Base-by-base conservation (phyloP, 2,888 invertebrate genomes). In the Sesia apiformis region DNA sequence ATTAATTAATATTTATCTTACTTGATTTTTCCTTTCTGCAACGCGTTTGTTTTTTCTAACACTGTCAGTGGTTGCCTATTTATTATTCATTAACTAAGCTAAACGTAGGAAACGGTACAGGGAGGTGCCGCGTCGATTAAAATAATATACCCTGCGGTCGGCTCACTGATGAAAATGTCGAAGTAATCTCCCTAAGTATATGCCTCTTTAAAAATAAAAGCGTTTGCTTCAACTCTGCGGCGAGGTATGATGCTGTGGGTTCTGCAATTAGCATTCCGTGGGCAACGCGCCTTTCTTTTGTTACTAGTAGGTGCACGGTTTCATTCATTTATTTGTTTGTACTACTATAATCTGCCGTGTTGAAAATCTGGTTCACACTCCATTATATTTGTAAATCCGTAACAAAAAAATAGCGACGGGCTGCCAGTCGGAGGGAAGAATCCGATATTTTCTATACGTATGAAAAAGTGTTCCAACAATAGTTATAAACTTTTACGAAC, bases 201-300 rank as follows among this genome's bases (percentile, higher is more conserved):
- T 76, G 76, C 72, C 84, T 80, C 76, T 81, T 84, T 82, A 83
- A 84, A 84, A 84, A 84, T 82, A 84, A 84, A 86, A 80, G 72
- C 78, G 65, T 70, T 76, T 71, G 69, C 64, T 73, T 71, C 74
- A 71, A 70, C 70, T 74, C 62, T 74, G 80, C 69, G 78, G 81
- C 72, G 70, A 77, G 72, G 72, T 72, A 65, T 70, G 72, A 67
- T 70, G 72, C 69, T 65, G 70, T 63, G 66, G 72, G 72, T 76
- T 68, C 73, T 72, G 79, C 74, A 83, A 84, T 84, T 84, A 83
- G 71, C 71, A 76, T 79, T 80, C 76, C 67, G 63, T 65, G 61
- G 63, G 60, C 63, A 55, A 61, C 53, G 57, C 39, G 62, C 71
- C 67, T 72, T 72, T 74, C 74, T 74, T 79, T 74, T 76, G 69